A percentile compares a stretch with the other conserved stretches of the same genome.
Conservation (phyloP, 2,888 invertebrate genomes). For the Platynereis dumerilii region DNA sequence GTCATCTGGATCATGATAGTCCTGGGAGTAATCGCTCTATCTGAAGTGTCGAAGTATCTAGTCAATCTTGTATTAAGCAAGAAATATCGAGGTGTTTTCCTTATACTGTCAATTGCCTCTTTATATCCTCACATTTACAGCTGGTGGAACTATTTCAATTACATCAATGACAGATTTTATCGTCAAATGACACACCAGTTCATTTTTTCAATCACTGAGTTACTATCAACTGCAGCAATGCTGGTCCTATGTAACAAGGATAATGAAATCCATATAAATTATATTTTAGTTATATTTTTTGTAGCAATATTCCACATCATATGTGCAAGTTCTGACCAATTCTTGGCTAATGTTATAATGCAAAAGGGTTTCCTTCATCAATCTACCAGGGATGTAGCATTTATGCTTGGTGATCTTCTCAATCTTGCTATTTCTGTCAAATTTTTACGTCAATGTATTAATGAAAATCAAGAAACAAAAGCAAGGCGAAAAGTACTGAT, state of each 20-base stretch:
- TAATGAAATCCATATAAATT: conserved; percentile 56
- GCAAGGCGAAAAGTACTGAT: too few relatives aligned
- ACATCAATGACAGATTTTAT: conserved; percentile 39
- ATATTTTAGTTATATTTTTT: conserved; percentile 26
- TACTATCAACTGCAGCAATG: conserved; percentile 29
- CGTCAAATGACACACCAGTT: conserved; percentile 36
- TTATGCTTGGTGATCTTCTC: conserved; percentile 74
- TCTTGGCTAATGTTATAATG: conserved; percentile 30
- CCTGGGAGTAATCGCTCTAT: conserved; percentile 27
- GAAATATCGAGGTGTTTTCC: conserved; percentile 19
- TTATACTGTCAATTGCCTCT: conserved; percentile 26
- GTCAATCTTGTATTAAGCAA: conserved; percentile 11
- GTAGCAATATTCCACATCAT: conserved; percentile 33
- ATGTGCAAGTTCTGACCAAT: conserved; percentile 34
- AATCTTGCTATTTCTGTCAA: conserved; percentile 22
- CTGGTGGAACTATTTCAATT: conserved; percentile 41
- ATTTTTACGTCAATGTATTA: too few relatives aligned
- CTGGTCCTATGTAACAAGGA: conserved; percentile 23
- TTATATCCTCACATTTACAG: conserved; percentile 40
- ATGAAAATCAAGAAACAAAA: too few relatives aligned
- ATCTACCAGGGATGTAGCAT: conserved; percentile 72
- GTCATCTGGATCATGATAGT: conserved; percentile 34
- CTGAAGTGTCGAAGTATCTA: conserved; percentile 31
- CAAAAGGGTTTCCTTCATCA: conserved; percentile 67
- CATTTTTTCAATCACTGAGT: conserved; percentile 36